These are phyloP conservation scores for Crotalus tigris DNA, from an alignment of 2,113 vertebrate species.

Conservation along the genomic window DNA sequence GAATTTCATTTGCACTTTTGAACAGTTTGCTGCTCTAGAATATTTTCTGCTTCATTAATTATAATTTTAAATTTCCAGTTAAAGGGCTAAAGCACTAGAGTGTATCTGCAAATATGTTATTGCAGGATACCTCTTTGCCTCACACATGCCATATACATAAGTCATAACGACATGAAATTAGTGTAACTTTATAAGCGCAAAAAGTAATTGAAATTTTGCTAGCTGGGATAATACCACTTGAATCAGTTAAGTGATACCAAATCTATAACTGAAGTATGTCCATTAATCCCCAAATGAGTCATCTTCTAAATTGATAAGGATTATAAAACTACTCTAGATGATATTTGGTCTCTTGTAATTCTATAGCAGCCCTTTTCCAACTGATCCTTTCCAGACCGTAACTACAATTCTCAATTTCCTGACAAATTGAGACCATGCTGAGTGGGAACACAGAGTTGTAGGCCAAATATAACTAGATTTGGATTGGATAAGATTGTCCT, in stretches of 20 bases:
- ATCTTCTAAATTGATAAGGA: not conserved
- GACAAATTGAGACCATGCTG: not conserved
- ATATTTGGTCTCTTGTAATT: not conserved
- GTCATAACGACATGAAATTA: not conserved
- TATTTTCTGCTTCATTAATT: not conserved
- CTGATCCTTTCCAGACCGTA: not conserved
- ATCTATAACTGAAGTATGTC: not conserved
- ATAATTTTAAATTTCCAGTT: not conserved
- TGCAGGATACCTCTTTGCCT: not conserved
- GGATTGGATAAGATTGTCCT: not conserved
- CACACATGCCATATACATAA: too few relatives aligned
- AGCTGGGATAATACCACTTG: not conserved
- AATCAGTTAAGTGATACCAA: not conserved
- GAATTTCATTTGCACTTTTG: not conserved
- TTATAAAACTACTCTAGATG: not conserved
- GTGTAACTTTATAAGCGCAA: not conserved
- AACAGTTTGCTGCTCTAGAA: not conserved
- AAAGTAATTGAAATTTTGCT: not conserved
- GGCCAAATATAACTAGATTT: not conserved
- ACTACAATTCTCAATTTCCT: not conserved
- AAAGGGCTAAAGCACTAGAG: not conserved
- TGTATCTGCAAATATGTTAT: not conserved
- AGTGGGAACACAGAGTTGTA: not conserved
- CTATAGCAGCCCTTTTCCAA: not conserved
- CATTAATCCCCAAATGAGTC: not conserved